Conservation (phyloP, 1,140 invertebrate species). For the Helicoverpa armigera region DNA sequence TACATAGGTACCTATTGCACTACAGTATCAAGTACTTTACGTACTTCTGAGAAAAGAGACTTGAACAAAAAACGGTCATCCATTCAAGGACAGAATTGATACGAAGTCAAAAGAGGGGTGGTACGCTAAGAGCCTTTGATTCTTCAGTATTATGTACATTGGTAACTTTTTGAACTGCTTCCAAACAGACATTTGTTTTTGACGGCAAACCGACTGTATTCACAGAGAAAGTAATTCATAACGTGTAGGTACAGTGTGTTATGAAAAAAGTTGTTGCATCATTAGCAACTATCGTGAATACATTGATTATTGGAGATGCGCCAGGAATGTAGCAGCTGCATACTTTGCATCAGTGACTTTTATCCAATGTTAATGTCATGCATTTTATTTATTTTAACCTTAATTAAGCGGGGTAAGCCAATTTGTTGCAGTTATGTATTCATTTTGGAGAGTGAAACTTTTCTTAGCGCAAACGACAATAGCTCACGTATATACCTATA, state of each 20-base stretch:
- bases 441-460: too few species aligned
- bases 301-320: slow-evolving; percentile 12
- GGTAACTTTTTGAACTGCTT: slow-evolving; percentile 22
- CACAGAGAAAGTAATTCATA: background rate
- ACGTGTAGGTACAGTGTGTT: background rate
- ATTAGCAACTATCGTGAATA: background rate
- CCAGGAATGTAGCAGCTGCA: slow-evolving; percentile 13
- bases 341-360: slow-evolving; percentile 15
- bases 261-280: slow-evolving; percentile 11
- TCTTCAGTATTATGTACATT: background rate
- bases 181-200: background rate
- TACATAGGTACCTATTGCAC: too few species aligned
- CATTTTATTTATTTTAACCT: background rate
- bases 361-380: slow-evolving; percentile 1
- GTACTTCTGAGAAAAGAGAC: too few species aligned
- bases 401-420: background rate
- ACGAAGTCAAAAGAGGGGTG: too few species aligned
- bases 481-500: too few species aligned
- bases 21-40: too few species aligned
- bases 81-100: too few species aligned
- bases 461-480: too few species aligned
- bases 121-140: too few species aligned
- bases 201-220: background rate
- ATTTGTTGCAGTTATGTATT: too few species aligned
- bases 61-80: too few species aligned